Percentiles rank a stretch among this genome's conserved stretches.
phyloP scores from a whole-genome alignment of 1,140 invertebrate genomes.

The Hyposmocoma kahamanoa region DNA sequence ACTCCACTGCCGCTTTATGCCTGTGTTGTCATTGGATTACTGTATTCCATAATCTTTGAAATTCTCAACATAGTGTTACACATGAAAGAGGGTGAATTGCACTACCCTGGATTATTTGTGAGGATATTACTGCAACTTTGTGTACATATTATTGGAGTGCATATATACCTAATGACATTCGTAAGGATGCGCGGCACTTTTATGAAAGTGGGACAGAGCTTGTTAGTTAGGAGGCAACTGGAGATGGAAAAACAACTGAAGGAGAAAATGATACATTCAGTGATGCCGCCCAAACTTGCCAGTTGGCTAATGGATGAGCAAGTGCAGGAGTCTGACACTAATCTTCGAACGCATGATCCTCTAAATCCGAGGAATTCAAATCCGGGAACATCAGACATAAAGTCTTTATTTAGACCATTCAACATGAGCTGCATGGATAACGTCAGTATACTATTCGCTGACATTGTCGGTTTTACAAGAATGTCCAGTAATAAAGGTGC shows the following conservation, averaged over 20 bases:
- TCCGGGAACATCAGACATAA: slow-evolving; percentile 80
- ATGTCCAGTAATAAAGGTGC: slow-evolving; percentile 98
- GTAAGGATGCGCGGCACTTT: slow-evolving; percentile 95
- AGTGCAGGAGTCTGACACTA: slow-evolving; percentile 69
- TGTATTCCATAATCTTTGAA: slow-evolving; percentile 91
- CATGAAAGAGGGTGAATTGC: slow-evolving; percentile 61
- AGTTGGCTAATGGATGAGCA: slow-evolving; percentile 88
- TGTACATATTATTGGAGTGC: slow-evolving; percentile 93
- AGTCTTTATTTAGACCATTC: slow-evolving; percentile 91
- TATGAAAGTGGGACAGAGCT: slow-evolving; percentile 96
- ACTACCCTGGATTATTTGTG: slow-evolving; percentile 78
- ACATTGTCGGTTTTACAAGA: slow-evolving; percentile 97
- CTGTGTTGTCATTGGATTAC: slow-evolving; percentile 82
- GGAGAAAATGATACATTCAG: slow-evolving; percentile 97
- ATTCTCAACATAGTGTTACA: slow-evolving; percentile 69
- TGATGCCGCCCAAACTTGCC: slow-evolving; percentile 96
- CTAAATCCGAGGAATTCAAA: slow-evolving; percentile 69
- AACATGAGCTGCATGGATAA: slow-evolving; percentile 97
- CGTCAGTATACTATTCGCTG: slow-evolving; percentile 98
- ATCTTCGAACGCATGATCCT: slow-evolving; percentile 55
- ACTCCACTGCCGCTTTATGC: slow-evolving; percentile 93
- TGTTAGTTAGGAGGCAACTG: slow-evolving; percentile 85
- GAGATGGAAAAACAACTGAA: slow-evolving; percentile 96
- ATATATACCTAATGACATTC: slow-evolving; percentile 94
- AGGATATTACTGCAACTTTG: slow-evolving; percentile 89